Conservation (phyloP, 2,797 vertebrate genomes). For the Acomys russatus region DNA sequence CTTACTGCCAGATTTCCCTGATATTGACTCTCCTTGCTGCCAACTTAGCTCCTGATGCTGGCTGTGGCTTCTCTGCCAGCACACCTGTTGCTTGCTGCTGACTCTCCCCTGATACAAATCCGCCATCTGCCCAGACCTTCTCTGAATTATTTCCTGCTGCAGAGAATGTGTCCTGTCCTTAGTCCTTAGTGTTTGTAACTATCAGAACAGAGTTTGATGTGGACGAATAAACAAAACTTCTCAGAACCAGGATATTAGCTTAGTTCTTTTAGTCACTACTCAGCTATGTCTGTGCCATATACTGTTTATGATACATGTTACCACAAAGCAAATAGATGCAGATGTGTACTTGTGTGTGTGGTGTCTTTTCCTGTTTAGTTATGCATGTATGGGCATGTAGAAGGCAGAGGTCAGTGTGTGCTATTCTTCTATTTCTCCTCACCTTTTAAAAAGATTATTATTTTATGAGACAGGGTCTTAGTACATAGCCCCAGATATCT, state of each 20-base stretch:
- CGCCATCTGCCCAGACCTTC: conserved; percentile 79
- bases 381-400: background rate
- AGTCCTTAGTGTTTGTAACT: conserved; percentile 29
- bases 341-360: background rate
- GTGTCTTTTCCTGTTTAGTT: background rate
- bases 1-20: conserved; percentile 65
- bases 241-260: background rate
- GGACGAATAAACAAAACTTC: conserved; percentile 55
- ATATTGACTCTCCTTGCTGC: conserved; percentile 69
- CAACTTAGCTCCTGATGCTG: conserved; percentile 57
- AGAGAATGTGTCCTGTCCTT: conserved; percentile 26
- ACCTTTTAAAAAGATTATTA: background rate
- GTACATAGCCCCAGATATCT: background rate
- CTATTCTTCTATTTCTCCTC: background rate
- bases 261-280: background rate
- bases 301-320: background rate
- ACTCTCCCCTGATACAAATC: conserved; percentile 72
- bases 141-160: conserved; percentile 57
- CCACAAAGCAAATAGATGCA: background rate
- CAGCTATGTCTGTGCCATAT: background rate
- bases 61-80: conserved; percentile 61
- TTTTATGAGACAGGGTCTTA: background rate
- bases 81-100: conserved; percentile 80
- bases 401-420: background rate
- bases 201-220: conserved; percentile 23